These are phyloP conservation scores for Syrrhaptes paradoxus DNA, from an alignment of 2,113 vertebrate genomes.

Conservation along the genomic window DNA sequence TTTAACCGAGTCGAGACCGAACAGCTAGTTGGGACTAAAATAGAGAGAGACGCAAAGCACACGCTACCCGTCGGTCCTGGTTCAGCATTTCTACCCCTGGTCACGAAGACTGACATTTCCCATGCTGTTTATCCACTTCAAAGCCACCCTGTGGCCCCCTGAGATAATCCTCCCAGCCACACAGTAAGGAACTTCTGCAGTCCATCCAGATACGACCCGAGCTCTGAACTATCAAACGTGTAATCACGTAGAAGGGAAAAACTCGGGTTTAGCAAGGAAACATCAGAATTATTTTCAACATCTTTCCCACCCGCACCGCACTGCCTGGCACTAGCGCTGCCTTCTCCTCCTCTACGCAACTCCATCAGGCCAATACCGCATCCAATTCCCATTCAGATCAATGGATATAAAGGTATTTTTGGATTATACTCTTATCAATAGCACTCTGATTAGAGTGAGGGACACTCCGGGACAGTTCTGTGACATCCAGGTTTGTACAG, in stretches of 20 bases:
- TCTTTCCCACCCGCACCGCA: not conserved
- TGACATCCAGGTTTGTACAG: not conserved
- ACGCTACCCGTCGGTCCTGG: not conserved
- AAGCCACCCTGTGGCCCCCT: not conserved
- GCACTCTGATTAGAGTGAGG: not conserved
- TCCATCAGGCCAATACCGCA: rapidly evolving
- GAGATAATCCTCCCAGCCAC: not conserved
- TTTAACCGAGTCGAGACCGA: rapidly evolving
- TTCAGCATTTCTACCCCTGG: not conserved
- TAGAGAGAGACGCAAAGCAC: not conserved
- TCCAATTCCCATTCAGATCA: not conserved
- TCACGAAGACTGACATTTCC: not conserved
- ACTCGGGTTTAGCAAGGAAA: not conserved
- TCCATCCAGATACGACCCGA: not conserved
- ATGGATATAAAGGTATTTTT: not conserved
- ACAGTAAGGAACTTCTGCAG: not conserved
- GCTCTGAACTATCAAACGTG: not conserved
- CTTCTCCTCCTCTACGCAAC: not conserved
- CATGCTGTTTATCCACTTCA: not conserved
- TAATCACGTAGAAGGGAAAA: not conserved
- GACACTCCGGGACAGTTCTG: not conserved
- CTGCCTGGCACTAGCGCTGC: not conserved
- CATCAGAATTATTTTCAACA: not conserved
- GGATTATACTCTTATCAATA: not conserved
- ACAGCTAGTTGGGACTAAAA: not conserved